phyloP scores from a whole-genome alignment of 2,113 vertebrate species.

The Shinisaurus crocodilurus region DNA sequence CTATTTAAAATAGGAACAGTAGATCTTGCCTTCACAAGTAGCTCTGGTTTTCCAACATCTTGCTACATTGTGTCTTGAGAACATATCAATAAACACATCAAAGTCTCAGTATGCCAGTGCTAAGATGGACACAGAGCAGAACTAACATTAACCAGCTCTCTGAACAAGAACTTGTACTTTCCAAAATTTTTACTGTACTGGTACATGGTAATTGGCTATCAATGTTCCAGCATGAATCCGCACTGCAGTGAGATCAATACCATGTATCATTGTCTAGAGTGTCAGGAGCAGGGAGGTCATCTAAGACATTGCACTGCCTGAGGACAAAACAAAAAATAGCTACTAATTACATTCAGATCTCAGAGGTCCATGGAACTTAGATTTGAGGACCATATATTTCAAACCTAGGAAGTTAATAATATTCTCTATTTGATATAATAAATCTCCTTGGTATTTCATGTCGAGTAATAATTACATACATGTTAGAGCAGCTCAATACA shows the following conservation, averaged over 20 bases:
- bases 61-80: constrained; percentile 55
- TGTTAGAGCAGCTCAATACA: fast-evolving
- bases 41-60: constrained; percentile 54
- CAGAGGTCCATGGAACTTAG: background rate
- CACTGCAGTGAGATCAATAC: constrained; percentile 63
- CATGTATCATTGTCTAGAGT: background rate
- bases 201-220: constrained; percentile 23
- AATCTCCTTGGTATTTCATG: background rate
- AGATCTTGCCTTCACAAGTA: constrained; percentile 53
- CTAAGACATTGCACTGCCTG: background rate
- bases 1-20: constrained; percentile 63
- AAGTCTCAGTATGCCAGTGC: constrained; percentile 35
- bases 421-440: background rate
- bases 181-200: constrained; percentile 39
- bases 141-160: constrained; percentile 55
- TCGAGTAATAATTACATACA: fast-evolving
- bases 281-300: constrained; percentile 31
- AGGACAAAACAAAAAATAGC: constrained; percentile 14
- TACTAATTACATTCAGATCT: constrained; percentile 2
- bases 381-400: background rate
- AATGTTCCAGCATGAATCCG: constrained; percentile 39
- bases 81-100: constrained; percentile 73
- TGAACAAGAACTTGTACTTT: constrained; percentile 54
- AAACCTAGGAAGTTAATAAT: background rate
- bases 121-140: constrained; percentile 47